Percentiles rank a stretch among this genome's conserved stretches.
Evolutionary conservation across 2,888 invertebrate genomes (phyloP).

Genomic region (Mesochorus sp.): DNA sequence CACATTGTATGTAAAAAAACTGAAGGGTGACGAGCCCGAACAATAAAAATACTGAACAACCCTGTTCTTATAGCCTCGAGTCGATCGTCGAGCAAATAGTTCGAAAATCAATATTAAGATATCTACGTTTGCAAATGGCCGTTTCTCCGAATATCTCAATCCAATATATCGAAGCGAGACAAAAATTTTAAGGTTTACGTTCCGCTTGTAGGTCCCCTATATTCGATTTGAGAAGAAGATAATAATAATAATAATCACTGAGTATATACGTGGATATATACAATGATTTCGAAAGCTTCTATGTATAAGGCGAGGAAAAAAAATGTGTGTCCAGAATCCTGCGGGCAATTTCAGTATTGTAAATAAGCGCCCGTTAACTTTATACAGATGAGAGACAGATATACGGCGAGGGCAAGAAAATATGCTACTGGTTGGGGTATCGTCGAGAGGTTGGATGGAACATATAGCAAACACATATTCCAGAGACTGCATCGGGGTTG

Average conservation of each 20-base stretch:
- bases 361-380: background rate
- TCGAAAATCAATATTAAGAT: too few relatives aligned
- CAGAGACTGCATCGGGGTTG: conserved; percentile 38
- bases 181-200: conserved; percentile 22
- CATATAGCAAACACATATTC: conserved; percentile 49
- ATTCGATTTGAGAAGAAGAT: conserved; percentile 12
- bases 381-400: background rate
- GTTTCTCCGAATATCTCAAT: conserved; percentile 54
- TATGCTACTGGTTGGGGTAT: conserved; percentile 36
- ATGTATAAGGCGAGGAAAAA: conserved; percentile 23
- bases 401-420: conserved; percentile 24
- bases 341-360: background rate
- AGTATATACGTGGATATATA: conserved; percentile 1
- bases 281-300: conserved; percentile 1
- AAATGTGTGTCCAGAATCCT: background rate
- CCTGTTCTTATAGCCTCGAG: too few relatives aligned
- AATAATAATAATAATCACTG: conserved; percentile 37
- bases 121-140: background rate
- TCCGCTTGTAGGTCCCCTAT: background rate
- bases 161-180: background rate
- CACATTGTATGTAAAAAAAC: too few relatives aligned
- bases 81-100: too few relatives aligned
- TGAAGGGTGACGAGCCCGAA: too few relatives aligned
- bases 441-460: conserved; percentile 20
- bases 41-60: too few relatives aligned